Evolutionary conservation across 2,113 vertebrate species (phyloP), one percentile per base, ranked within the genome.

Genomic region (Callocephalon fimbriatum): DNA sequence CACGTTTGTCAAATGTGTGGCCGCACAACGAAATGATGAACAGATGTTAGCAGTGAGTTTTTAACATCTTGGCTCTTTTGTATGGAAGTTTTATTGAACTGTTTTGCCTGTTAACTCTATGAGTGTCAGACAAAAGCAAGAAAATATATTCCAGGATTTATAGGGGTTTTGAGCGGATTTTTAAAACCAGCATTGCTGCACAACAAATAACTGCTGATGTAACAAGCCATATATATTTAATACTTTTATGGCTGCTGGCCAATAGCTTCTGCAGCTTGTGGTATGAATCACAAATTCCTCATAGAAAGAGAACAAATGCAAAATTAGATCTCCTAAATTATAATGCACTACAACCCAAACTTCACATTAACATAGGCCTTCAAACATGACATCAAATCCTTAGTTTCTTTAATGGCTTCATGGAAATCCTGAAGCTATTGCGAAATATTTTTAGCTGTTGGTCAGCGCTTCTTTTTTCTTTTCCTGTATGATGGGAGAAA

Each of bases 41-140:
- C 98, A 98, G 98, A 98, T 98, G 98, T 98, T 98, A 98, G 96
- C 96, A 98, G 98, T 89, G 97, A 97, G 88, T 95, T 98, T 97
- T 97, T 97, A 98, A 96, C 91, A 94, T 97, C 93, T 95, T 90
- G 92, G 97, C 97, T 95, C 91, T 94, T 97, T 97, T 96, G 96
- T 95, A 85, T 86, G 63, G 53, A 97, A 96, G 95, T 97, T 97
- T 97, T 97, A 97, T 98, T 97, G 97, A 94, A 96, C 97, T 67
- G 59, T 97, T 98, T 98, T 98, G 96, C 96, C 95, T 96, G 96
- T 98, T 98, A 98, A 97, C 97, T 97, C 95, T 96, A 19, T 96
- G 91, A 96, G 95, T 87, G 68, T 96, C 95, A 94, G 89, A 31
- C 47, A 84, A 84, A 94, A 89, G 29, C 68, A 93, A 73, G 63